Base-by-base conservation (phyloP, 2,113 vertebrate species). In the Lonchura striata region DNA sequence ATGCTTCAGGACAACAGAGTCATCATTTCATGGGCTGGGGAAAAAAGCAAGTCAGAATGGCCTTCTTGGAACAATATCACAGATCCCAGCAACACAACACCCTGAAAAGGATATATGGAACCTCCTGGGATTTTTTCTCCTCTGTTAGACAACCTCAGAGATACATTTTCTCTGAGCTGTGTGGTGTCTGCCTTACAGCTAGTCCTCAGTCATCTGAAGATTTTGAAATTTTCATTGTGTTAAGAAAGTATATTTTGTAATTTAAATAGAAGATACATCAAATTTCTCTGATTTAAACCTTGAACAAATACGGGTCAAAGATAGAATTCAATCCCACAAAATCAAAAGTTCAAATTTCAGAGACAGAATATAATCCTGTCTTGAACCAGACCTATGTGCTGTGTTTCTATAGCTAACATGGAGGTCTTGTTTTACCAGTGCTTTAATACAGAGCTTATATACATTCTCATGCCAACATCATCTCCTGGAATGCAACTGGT, bases 401-500 rank as follows among this genome's bases (percentile, higher is more conserved):
- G 5, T 47, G 50, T 90, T 95, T 85, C 87, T 74, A 14, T 15
- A 42, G 28, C 71, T 85, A 65, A 80, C 60, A 47, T 0, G 22
- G 60, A 88, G 75, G 65, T 92, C 82, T 82, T 94, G 33, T 59
- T 94, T 88, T 52, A 70, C 33, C 30, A 72, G 16, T 57, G 33
- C 50, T 82, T 83, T 52, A 85, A 65, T 54, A 61, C 50, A 78
- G 39, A 44, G 30, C 7, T 28, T 88, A 27, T 64, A 66, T 30
- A 78, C 47, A 70, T 75, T 88, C 28, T 88, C 35, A 88, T 91
- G 75, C 71, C 92, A 87, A 17, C 53, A 81, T 69, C 70, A 64
- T 52, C 85, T 92, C 79, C 74, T 90, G 90, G 92, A 95, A 96
- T 86, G 71, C 56, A 88, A 81, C 52, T 83, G 68, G 7, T 94